Conservation (phyloP, 2,888 invertebrate species). For the Galeopsomyia nigrocyanea region DNA sequence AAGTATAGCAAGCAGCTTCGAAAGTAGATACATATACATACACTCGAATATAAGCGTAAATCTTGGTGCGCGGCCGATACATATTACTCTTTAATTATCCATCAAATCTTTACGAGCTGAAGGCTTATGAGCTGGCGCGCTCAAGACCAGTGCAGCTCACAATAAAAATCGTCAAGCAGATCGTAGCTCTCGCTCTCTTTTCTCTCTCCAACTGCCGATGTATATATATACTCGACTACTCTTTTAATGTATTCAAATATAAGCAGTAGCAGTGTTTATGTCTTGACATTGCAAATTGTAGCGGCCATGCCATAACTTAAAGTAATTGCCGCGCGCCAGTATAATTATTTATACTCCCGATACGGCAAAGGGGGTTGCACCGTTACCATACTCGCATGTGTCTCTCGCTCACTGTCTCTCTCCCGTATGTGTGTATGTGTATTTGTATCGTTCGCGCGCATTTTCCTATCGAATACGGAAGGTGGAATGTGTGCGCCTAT, state of each 20-base stretch:
- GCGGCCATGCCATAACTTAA: slow-evolving; percentile 68
- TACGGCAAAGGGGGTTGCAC: slow-evolving; percentile 60
- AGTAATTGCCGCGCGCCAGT: slow-evolving; percentile 68
- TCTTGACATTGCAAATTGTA: slow-evolving; percentile 70
- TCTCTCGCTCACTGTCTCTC: background rate
- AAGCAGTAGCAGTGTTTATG: slow-evolving; percentile 70
- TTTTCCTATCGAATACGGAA: slow-evolving; percentile 48
- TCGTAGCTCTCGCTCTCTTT: slow-evolving; percentile 60
- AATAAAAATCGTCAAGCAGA: slow-evolving; percentile 68
- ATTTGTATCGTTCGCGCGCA: slow-evolving; percentile 6
- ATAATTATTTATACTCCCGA: slow-evolving; percentile 69
- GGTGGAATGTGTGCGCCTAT: slow-evolving; percentile 41
- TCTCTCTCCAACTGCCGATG: background rate
- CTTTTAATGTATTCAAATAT: slow-evolving; percentile 69
- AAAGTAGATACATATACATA: slow-evolving; percentile 7
- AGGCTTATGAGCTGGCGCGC: too few relatives aligned
- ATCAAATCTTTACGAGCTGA: slow-evolving; percentile 45
- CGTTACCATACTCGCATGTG: slow-evolving; percentile 42
- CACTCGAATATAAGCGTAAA: slow-evolving; percentile 41
- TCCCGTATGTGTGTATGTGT: slow-evolving; percentile 20
- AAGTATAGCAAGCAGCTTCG: background rate
- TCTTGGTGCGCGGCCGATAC: slow-evolving; percentile 38
- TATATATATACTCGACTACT: slow-evolving; percentile 55
- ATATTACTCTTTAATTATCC: slow-evolving; percentile 48
- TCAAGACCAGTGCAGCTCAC: slow-evolving; percentile 49